Conservation (phyloP, 2,113 vertebrate genomes). For the Acrocephalus kingi region DNA sequence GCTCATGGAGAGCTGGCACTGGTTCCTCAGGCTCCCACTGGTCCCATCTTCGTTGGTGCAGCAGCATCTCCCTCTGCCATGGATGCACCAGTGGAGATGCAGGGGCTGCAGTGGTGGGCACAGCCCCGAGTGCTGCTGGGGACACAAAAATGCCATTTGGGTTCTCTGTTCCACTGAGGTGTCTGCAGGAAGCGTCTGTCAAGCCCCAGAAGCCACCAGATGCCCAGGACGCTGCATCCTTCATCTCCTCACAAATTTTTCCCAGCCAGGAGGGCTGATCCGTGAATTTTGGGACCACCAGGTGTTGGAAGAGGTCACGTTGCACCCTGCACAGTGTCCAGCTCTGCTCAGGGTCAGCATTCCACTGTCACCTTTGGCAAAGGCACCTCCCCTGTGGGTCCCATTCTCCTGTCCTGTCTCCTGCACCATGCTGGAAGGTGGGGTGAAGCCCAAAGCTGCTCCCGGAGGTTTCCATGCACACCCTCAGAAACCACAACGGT, state of each 20-base stretch:
- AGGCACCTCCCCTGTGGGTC: accelerated
- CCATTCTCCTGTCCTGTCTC: not conserved
- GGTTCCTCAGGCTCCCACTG: not conserved
- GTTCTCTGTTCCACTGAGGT: not conserved
- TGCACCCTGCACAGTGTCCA: not conserved
- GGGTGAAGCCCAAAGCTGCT: not conserved
- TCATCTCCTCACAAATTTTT: not conserved
- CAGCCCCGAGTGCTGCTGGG: accelerated
- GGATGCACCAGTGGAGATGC: not conserved
- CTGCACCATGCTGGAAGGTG: not conserved
- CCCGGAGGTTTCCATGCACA: not conserved
- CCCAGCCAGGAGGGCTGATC: accelerated
- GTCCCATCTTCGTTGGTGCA: not conserved
- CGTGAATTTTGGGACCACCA: accelerated
- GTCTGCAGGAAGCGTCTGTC: not conserved
- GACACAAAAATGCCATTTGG: not conserved
- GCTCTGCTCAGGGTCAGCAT: not conserved
- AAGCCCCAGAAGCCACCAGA: not conserved
- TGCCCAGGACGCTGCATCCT: not conserved
- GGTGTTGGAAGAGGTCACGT: accelerated
- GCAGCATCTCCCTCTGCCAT: not conserved
- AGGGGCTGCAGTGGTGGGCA: not conserved
- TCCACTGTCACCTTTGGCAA: not conserved
- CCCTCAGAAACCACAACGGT: not conserved
- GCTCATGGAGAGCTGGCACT: not conserved